Evolutionary conservation across 2,888 invertebrate species (phyloP), one percentile per base, ranked within the genome.

Genomic region (Himalopsyche anomala): DNA sequence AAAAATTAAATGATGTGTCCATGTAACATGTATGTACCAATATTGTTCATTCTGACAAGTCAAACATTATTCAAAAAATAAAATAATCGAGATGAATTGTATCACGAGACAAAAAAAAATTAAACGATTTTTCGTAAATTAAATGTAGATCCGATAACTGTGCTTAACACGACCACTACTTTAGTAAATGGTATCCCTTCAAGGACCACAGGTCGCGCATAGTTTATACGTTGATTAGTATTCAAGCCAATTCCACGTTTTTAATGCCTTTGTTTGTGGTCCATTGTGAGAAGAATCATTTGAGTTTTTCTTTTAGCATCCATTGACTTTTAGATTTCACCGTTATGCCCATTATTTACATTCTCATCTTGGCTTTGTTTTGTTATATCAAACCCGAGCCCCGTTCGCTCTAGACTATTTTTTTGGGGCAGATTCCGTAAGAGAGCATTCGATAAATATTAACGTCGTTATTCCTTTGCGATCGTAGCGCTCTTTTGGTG

Each of bases 261-360:
- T 74, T 74, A 12, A 11, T 74, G 12, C 12, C 36, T 11, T 74
- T 74, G 38, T 9, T 69, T 69, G 69, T 2, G 69, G 69, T 74
- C 74, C 74, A 74, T 74, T 74, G 74, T 74, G 38, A 74, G 74
- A 74, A 74, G 36, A 36, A 11, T 74, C 36, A 38, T 9, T 74
- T 62, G 19, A 36, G 38, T 36, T 74, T 74, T 74, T 74, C 74
- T 15, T 74, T 74, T 74, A 36, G 15, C 12, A 74, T 74, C 36
- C 74, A 74, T 74, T 74, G 74, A 74, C 74, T 74, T 74, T 74
- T 74, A 74, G 74, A 74, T 74, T 74, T 74, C 36, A 74, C 74
- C 74, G 74, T 74, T 74, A 74, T 74, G 15, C 36, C 38, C 74
- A 74, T 74, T 74, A 74, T 74, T 74, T 74, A 74, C 74, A 74